These are phyloP conservation scores for Gisinianus flammeolus DNA, from an alignment of 2,888 invertebrate genomes.

Conservation along the genomic window DNA sequence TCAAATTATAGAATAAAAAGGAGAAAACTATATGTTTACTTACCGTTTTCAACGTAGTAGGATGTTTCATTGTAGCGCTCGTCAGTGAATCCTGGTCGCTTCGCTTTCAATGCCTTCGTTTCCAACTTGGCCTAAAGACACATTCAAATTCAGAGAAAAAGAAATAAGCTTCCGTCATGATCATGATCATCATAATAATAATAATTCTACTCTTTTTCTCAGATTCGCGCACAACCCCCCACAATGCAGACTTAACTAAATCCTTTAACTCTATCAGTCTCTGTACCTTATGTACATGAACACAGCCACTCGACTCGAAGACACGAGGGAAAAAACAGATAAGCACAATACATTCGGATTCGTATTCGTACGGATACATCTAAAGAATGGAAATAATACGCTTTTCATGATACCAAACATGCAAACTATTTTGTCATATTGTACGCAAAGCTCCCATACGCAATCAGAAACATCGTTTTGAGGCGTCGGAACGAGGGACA, in stretches of 20 bases:
- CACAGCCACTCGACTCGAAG: neutral
- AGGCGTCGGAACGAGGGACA: neutral
- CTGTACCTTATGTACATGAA: neutral
- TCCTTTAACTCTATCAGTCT: neutral
- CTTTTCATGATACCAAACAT: neutral
- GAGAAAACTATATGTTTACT: slow-evolving; percentile 64
- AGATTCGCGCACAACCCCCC: slow-evolving; percentile 1
- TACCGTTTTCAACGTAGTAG: slow-evolving; percentile 94
- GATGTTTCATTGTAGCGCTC: slow-evolving; percentile 93
- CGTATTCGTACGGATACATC: neutral
- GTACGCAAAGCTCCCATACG: neutral
- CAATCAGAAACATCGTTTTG: neutral
- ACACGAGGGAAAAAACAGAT: neutral
- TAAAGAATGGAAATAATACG: neutral
- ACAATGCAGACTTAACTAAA: slow-evolving; percentile 6
- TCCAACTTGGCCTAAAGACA: slow-evolving; percentile 79
- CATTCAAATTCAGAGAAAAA: slow-evolving; percentile 23
- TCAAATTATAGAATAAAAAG: neutral
- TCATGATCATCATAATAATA: slow-evolving; percentile 14
- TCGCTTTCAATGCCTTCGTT: slow-evolving; percentile 88
- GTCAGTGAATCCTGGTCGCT: slow-evolving; percentile 88
- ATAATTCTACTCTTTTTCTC: slow-evolving; percentile 20
- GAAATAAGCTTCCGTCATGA: slow-evolving; percentile 20
- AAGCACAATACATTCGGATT: neutral
- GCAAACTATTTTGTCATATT: neutral